phyloP scores from a whole-genome alignment of 2,888 invertebrate species.

The Tetramorium bicarinatum region DNA sequence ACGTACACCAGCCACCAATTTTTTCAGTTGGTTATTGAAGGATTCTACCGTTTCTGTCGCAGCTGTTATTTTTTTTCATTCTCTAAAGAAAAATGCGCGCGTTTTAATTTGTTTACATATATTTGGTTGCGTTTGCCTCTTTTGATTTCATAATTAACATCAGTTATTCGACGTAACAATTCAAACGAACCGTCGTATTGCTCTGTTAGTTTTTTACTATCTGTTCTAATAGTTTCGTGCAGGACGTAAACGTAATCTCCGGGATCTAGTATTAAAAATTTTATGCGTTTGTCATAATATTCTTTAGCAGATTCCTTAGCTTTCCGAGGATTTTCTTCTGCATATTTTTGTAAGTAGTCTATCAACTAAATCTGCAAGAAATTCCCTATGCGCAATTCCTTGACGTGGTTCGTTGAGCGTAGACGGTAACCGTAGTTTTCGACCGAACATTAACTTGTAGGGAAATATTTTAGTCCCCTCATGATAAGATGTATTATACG shows the following conservation, averaged over 20 bases:
- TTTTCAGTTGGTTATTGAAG: too few relatives aligned
- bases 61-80: too few relatives aligned
- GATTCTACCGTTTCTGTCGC: too few relatives aligned
- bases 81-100: not conserved
- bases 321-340: not conserved
- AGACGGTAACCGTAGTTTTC: not conserved
- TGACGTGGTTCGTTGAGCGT: not conserved
- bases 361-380: not conserved
- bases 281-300: not conserved
- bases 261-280: not conserved
- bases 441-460: too few relatives aligned
- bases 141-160: constrained; percentile 1
- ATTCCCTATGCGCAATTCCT: not conserved
- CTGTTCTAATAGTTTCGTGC: not conserved
- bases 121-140: not conserved
- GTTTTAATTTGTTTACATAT: constrained; percentile 8
- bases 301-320: not conserved
- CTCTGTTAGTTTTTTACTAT: not conserved
- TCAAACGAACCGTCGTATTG: not conserved
- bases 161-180: not conserved
- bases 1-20: too few relatives aligned
- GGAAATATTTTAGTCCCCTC: not conserved
- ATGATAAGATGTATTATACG: not conserved
- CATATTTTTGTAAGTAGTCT: not conserved
- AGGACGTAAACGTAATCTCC: not conserved